Percentiles rank a stretch among this genome's conserved stretches.
phyloP scores from a whole-genome alignment of 2,113 vertebrate genomes.

The Bombycilla garrulus region DNA sequence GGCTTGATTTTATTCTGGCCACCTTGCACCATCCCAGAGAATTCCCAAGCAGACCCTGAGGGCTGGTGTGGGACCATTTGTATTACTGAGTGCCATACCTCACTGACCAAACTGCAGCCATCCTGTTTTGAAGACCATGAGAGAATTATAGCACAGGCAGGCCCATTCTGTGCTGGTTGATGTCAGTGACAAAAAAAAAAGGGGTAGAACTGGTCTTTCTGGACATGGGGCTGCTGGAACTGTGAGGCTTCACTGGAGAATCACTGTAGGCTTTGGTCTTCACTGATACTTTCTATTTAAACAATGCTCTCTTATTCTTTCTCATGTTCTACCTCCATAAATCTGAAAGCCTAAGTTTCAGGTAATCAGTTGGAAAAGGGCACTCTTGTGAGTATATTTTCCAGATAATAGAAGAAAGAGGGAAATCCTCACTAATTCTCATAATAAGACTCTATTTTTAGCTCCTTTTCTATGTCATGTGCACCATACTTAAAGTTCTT shows the following conservation, averaged over 20 bases:
- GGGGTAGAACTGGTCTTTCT: neutral
- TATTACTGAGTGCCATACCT: neutral
- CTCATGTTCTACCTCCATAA: neutral
- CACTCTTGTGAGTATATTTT: neutral
- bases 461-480: neutral
- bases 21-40: neutral
- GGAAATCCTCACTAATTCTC: neutral
- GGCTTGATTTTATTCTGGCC: neutral
- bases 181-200: neutral
- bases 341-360: neutral
- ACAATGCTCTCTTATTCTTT: neutral
- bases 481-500: neutral
- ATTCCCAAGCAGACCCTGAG: neutral
- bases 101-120: neutral
- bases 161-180: neutral
- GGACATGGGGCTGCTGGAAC: neutral
- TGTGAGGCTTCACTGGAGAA: neutral
- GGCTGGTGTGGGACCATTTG: neutral
- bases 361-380: neutral
- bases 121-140: neutral
- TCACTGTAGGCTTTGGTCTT: neutral
- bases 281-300: neutral
- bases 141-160: rapidly evolving
- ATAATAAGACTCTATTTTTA: neutral
- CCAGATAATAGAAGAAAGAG: neutral